Base-by-base conservation (phyloP, 2,888 invertebrate genomes). In the Phalera bucephala region DNA sequence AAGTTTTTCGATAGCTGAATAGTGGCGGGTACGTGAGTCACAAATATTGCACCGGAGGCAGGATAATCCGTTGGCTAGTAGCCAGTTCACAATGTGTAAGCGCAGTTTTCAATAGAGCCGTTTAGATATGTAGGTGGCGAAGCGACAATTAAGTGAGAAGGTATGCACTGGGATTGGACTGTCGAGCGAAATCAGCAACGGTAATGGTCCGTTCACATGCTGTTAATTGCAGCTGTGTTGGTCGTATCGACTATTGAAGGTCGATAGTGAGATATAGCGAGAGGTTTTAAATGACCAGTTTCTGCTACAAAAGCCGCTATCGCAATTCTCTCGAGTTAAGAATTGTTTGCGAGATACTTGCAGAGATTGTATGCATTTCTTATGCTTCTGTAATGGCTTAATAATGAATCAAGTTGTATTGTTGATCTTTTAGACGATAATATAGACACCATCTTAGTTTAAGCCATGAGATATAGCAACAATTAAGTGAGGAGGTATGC, bases 1-100 rank as follows among this genome's bases (percentile, higher is more conserved):
- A 88, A 88, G 83, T 87, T 88, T 87, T 86, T 83, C 87, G 79
- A 85, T 85, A 73, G 79, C 72, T 73, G 79, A 82, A 87, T 81
- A 76, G 74, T 75, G 69, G 60, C 54, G 64, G 67, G 61, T 76
- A 85, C 79, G 82, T 80, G 83, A 80, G 83, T 83, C 79, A 81
- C 80, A 82, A 85, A 83, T 84, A 84, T 84, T 80, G 80, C 81
- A 72, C 63, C 32, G 54, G 52, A 70, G 60, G 67, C 63, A 52
- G 72, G 80, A 80, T 88, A 84, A 88, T 84, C 83, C 71, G 46
- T 72, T 88, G 88, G 88, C 86, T 60, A 45, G 36, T 45, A 56
- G 84, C 88, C 88, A 88, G 76, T 80, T 83, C 74, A 82, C 82
- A 80, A 83, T 82, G 79, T 79, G 77, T 80, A 73, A 79, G 76